Evolutionary conservation across 2,113 vertebrate genomes (phyloP), one percentile per base, ranked within the genome.

Genomic region (Coreoperca whiteheadi): DNA sequence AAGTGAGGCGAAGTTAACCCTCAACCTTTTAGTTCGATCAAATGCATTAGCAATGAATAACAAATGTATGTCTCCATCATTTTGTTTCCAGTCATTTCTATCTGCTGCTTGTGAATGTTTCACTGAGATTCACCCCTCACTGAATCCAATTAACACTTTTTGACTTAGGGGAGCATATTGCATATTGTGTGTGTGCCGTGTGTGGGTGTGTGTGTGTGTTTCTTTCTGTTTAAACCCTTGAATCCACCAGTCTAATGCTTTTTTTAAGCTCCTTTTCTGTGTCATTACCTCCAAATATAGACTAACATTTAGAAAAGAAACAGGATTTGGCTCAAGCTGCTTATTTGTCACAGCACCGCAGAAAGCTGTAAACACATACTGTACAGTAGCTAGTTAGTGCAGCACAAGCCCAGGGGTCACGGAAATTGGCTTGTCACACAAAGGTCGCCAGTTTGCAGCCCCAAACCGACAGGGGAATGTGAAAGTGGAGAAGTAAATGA

Each of bases 241-340:
- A 77, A 78, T 88, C 53, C 64, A 74, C 30, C 51, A 43, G 48
- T 82, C 65, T 82, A 79, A 85, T 75, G 53, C 77, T 81, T 63
- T 78, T 51, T 70, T 37, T 74, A 89, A 80, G 73, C 82, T 76
- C 37, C 37, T 83, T 90, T 90, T 83, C 73, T 57, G 70, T 84
- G 78, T 79, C 78, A 87, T 89, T 89, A 84, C 75, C 83, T 82
- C 67, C 87, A 86, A 92, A 90, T 84, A 84, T 80, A 87, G 87
- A 73, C 69, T 21, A 83, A 79, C 18, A 34, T 77, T 86, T 78
- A 67, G 68, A 87, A 64, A 80, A 80, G 73, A 80, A 87, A 82
- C 74, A 53, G 82, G 83, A 87, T 92, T 89, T 83, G 60, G 65
- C 83, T 80, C 69, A 82, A 89, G 87, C 80, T 72, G 83, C 73